phyloP scores from a whole-genome alignment of 2,113 vertebrate genomes.

The Pomatorhinus ruficollis region DNA sequence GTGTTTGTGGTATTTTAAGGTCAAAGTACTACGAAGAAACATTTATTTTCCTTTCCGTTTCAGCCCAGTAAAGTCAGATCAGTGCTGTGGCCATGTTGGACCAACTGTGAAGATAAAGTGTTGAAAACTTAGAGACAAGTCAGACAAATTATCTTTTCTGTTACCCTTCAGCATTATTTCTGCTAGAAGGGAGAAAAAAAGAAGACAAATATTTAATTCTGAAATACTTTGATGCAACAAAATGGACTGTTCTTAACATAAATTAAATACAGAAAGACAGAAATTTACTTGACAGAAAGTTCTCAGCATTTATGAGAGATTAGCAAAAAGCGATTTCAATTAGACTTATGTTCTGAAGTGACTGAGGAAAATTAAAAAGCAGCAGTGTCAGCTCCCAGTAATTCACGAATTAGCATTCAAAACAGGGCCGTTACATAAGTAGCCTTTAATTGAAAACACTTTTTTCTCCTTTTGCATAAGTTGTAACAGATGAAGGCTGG shows the following conservation, averaged over 20 bases:
- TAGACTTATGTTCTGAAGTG: conserved; percentile 30
- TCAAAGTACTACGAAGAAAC: conserved; percentile 43
- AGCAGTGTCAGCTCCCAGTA: conserved; percentile 1
- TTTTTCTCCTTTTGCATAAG: background rate
- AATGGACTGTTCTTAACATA: background rate
- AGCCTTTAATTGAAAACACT: conserved; percentile 52
- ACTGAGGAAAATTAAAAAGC: conserved; percentile 1
- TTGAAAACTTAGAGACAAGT: conserved; percentile 46
- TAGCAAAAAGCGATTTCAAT: background rate
- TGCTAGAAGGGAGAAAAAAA: background rate
- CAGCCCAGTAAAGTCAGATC: background rate
- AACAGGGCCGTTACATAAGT: conserved; percentile 42
- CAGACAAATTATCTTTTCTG: conserved; percentile 47
- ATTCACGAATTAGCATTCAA: conserved; percentile 53
- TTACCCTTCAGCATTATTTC: background rate
- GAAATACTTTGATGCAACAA: background rate
- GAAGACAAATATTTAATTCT: background rate
- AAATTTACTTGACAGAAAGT: conserved; percentile 12
- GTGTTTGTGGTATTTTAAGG: conserved; percentile 49
- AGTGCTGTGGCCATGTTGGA: conserved; percentile 1
- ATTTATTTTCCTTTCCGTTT: conserved; percentile 27
- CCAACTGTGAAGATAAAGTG: conserved; percentile 43
- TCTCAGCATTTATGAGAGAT: background rate
- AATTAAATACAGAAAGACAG: conserved; percentile 6
- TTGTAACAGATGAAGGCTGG: background rate